phyloP scores from a whole-genome alignment of 1,140 invertebrate genomes.

The Zaprionus nigranus region DNA sequence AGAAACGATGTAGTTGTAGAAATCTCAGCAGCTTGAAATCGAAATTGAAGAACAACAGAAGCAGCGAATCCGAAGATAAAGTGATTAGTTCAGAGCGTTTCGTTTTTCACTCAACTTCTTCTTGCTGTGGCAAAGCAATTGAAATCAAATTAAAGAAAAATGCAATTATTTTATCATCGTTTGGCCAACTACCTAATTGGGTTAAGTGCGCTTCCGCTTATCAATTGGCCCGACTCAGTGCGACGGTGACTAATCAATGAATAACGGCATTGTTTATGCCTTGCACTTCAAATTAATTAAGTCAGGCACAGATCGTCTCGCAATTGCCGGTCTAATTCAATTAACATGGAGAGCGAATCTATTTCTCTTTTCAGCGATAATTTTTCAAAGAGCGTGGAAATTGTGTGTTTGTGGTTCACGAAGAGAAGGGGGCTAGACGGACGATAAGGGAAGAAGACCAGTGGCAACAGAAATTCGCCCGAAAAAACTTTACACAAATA shows the following conservation, averaged over 20 bases:
- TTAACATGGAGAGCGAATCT: conserved; percentile 51
- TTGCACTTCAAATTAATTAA: conserved; percentile 58
- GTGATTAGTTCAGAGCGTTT: conserved; percentile 57
- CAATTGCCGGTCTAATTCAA: conserved; percentile 55
- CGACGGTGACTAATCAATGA: conserved; percentile 62
- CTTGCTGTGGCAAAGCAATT: conserved; percentile 35
- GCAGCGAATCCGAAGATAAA: conserved; percentile 49
- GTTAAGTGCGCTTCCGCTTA: conserved; percentile 70
- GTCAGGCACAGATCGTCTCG: conserved; percentile 18
- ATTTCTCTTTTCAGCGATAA: conserved; percentile 34
- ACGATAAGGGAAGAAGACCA: not conserved
- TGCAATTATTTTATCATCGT: conserved; percentile 77
- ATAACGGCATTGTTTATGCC: conserved; percentile 45
- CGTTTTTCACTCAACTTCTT: not conserved
- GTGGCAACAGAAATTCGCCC: conserved; percentile 9
- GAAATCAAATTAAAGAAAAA: conserved; percentile 74
- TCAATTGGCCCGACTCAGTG: conserved; percentile 38
- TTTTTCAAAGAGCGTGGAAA: conserved; percentile 26
- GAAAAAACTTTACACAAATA: conserved; percentile 67
- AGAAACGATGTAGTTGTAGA: conserved; percentile 37
- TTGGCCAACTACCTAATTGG: conserved; percentile 69
- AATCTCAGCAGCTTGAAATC: conserved; percentile 50
- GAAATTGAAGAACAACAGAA: conserved; percentile 60
- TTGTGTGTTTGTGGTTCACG: not conserved
- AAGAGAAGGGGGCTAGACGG: conserved; percentile 1